Evolutionary conservation across 2,113 vertebrate species (phyloP).

Genomic region (Heterotilapia buettikoferi): DNA sequence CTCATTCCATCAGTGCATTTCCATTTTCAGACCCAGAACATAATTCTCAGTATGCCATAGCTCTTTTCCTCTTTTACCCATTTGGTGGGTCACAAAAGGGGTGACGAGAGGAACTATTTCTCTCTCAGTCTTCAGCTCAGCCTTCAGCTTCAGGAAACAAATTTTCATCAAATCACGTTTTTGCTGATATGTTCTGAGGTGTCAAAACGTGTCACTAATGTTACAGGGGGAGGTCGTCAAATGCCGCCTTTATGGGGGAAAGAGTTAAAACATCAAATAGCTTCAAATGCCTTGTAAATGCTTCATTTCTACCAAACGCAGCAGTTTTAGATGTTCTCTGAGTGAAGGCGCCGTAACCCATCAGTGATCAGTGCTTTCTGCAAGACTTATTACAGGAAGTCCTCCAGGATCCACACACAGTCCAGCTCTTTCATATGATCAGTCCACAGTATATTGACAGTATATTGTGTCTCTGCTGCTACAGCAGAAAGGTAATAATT

Average conservation of each 20-base stretch:
- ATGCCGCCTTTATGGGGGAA: background rate
- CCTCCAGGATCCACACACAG: background rate
- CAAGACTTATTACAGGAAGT: background rate
- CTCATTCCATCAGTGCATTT: background rate
- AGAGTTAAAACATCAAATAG: background rate
- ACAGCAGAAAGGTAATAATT: background rate
- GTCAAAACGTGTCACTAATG: background rate
- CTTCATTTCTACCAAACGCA: background rate
- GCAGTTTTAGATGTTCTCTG: background rate
- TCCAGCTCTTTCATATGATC: background rate
- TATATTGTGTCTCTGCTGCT: background rate
- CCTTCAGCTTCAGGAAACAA: background rate
- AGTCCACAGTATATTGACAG: background rate
- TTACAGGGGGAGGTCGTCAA: background rate
- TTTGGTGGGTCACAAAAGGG: background rate
- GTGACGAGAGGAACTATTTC: background rate
- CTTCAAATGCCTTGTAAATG: background rate
- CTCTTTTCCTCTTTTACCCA: background rate
- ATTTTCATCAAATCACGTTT: background rate
- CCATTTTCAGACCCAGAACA: background rate
- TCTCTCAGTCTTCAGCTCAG: background rate
- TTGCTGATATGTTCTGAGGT: background rate
- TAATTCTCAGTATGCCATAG: background rate
- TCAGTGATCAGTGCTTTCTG: background rate
- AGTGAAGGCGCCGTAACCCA: background rate